Evolutionary conservation across 2,888 invertebrate species (phyloP).

Genomic region (Tachina grossa): DNA sequence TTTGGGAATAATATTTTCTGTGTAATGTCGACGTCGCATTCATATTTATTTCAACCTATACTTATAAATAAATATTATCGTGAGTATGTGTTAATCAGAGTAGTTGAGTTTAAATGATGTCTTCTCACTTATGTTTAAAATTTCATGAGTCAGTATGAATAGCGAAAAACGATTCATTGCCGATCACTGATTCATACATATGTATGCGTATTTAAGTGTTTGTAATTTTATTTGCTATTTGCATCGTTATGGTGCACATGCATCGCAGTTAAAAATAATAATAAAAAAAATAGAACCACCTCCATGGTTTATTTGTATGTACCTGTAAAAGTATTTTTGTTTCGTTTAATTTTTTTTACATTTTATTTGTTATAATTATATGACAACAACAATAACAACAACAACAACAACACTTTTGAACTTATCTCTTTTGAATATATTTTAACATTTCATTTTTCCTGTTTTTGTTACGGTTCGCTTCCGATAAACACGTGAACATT

Average conservation of each 20-base stretch:
- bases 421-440: conserved; percentile 48
- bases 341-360: conserved; percentile 11
- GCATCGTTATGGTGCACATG: conserved; percentile 65
- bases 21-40: too few species aligned
- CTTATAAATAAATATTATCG: too few species aligned
- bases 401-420: conserved; percentile 51
- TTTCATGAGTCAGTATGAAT: too few species aligned
- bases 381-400: conserved; percentile 51
- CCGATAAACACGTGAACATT: conserved; percentile 69
- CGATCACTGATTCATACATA: not conserved
- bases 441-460: conserved; percentile 64
- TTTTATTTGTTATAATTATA: conserved; percentile 61
- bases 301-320: conserved; percentile 59
- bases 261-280: conserved; percentile 17
- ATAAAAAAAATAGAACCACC: conserved; percentile 45
- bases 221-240: conserved; percentile 29
- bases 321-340: conserved; percentile 52
- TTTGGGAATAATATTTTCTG: too few species aligned
- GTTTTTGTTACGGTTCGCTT: conserved; percentile 66
- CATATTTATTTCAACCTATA: too few species aligned
- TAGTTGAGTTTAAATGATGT: too few species aligned
- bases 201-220: conserved; percentile 3
- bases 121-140: too few species aligned
- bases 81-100: too few species aligned
- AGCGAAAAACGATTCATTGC: too few species aligned